These are phyloP conservation scores for Drosophila silvestris DNA, from an alignment of 2,888 invertebrate genomes.

Conservation along the genomic window DNA sequence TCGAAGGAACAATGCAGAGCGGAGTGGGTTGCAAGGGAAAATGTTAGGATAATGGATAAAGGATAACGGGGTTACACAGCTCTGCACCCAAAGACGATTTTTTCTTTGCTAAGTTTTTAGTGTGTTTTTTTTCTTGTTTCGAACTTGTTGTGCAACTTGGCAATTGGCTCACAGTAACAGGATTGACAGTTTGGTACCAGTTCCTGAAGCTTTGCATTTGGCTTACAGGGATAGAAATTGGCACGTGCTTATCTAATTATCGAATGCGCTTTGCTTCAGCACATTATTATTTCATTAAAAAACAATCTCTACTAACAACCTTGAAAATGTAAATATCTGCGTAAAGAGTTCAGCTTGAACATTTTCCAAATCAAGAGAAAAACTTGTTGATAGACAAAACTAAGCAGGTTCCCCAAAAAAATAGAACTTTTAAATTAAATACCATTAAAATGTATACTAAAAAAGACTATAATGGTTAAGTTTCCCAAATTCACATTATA, in stretches of 20 bases:
- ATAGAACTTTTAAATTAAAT: neutral
- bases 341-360: neutral
- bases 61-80: slow-evolving; percentile 20
- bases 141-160: slow-evolving; percentile 16
- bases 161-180: slow-evolving; percentile 35
- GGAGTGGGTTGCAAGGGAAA: neutral
- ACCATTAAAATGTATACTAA: neutral
- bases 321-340: neutral
- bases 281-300: neutral
- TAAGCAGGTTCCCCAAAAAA: neutral
- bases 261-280: neutral
- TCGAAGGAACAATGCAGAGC: neutral
- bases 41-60: neutral
- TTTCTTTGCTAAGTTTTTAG: slow-evolving; percentile 28
- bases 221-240: slow-evolving; percentile 1
- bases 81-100: slow-evolving; percentile 46
- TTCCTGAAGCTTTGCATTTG: neutral
- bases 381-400: neutral
- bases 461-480: neutral
- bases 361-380: neutral
- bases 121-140: neutral
- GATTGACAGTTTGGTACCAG: slow-evolving; percentile 18
- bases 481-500: neutral
- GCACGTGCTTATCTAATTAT: slow-evolving; percentile 25
- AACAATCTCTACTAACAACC: neutral